A percentile compares a stretch with the other conserved stretches of the same genome.
Evolutionary conservation across 2,888 invertebrate species (phyloP).

Genomic region (Neelides folsomi): DNA sequence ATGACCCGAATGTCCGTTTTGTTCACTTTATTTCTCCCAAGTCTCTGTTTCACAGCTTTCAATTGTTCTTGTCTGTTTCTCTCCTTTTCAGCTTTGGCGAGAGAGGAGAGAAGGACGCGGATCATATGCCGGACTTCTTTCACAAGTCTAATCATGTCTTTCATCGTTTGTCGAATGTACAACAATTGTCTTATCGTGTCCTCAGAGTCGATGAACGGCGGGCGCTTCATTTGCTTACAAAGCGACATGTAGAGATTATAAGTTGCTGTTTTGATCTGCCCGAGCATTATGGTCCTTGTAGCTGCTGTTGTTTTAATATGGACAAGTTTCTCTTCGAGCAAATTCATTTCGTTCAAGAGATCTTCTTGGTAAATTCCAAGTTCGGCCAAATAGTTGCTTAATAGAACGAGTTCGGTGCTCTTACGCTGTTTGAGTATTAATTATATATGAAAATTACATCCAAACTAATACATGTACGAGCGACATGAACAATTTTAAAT

Average conservation of each 20-base stretch:
- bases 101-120: background rate
- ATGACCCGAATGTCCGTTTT: slow-evolving; percentile 1
- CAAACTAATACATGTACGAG: background rate
- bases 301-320: slow-evolving; percentile 29
- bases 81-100: background rate
- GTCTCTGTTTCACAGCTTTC: slow-evolving; percentile 2
- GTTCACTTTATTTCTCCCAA: background rate
- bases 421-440: slow-evolving; percentile 13
- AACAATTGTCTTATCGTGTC: slow-evolving; percentile 26
- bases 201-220: slow-evolving; percentile 11
- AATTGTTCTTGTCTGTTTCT: slow-evolving; percentile 2
- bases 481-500: background rate
- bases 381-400: slow-evolving; percentile 28
- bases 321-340: slow-evolving; percentile 24
- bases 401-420: slow-evolving; percentile 24
- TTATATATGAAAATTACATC: background rate
- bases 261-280: slow-evolving; percentile 30
- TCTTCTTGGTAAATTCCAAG: slow-evolving; percentile 21
- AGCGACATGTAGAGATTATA: slow-evolving; percentile 27
- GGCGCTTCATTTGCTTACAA: slow-evolving; percentile 25
- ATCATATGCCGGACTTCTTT: slow-evolving; percentile 28
- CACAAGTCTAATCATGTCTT: slow-evolving; percentile 25
- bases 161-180: slow-evolving; percentile 24
- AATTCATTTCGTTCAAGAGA: slow-evolving; percentile 18
- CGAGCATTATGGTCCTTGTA: slow-evolving; percentile 24